Evolutionary conservation across 2,888 invertebrate species (phyloP), one percentile per base, ranked within the genome.

Genomic region (Nudaria mundana): DNA sequence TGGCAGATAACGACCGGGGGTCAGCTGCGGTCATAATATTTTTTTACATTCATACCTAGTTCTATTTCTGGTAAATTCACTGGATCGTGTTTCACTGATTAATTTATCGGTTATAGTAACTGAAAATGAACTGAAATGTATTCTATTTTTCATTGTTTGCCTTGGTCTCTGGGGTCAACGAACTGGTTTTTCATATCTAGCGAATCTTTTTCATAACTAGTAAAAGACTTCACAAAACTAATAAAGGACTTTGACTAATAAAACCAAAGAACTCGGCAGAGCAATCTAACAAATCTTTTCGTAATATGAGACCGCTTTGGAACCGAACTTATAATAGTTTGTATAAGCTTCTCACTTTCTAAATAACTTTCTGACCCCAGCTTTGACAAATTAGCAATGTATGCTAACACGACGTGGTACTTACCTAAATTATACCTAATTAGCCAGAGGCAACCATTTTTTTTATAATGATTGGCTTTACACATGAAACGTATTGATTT

Each of bases 401-500:
- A 8, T 15, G 14, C 2, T 12, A 1, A 32, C 26, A n/a, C 24
- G 39, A 18, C 22, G 29, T 16, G 33, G n/a, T n/a, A n/a, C n/a
- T n/a, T n/a, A n/a, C n/a, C n/a, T n/a, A n/a, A n/a, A n/a, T n/a
- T n/a, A n/a, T n/a, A n/a, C n/a, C n/a, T n/a, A n/a, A n/a, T n/a
- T n/a, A n/a, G n/a, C n/a, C n/a, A n/a, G n/a, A n/a, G n/a, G n/a
- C n/a, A n/a, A n/a, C n/a, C n/a, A n/a, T n/a, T n/a, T 37, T 33
- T 8, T 30, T 24, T 37, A 30, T 28, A 18, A 11, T 14, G 5
- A 10, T 30, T 30, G 13, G n/a, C 10, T 12, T 10, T n/a, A 13
- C 6, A 33, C 12, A 23, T 28, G 12, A 35, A 40, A 11, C n/a
- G 23, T 40, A 53, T 41, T 11, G 29, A 41, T 53, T 43, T 29